Percentiles rank a stretch among this genome's conserved stretches.
Conservation (phyloP, 2,113 vertebrate genomes). For the Megaceryle torquata region DNA sequence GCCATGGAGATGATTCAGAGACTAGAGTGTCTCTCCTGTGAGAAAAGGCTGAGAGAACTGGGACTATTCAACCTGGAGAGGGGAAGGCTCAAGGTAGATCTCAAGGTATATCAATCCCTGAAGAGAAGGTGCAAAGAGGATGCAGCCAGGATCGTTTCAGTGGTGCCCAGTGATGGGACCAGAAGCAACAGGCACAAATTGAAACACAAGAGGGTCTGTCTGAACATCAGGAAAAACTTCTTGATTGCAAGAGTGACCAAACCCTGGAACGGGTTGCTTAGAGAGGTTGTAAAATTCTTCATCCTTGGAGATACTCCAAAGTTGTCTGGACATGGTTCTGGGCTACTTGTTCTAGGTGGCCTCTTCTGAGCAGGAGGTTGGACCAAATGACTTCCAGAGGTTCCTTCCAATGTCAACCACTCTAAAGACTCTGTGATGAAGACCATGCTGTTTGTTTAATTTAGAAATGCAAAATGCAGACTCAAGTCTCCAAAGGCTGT, state of each 20-base stretch:
- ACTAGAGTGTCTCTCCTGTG: neutral
- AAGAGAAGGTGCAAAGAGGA: neutral
- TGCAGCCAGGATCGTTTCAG: neutral
- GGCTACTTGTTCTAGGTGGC: neutral
- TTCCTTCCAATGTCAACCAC: neutral
- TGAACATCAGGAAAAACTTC: neutral
- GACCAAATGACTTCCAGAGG: neutral
- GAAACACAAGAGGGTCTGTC: neutral
- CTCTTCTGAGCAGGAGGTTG: neutral
- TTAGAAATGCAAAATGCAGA: neutral
- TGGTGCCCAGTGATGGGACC: neutral
- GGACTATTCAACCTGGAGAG: neutral
- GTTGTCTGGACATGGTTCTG: neutral
- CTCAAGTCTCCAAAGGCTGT: neutral
- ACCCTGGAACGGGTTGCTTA: neutral
- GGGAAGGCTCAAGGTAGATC: neutral
- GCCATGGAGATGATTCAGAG: too few relatives aligned
- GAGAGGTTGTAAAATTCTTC: neutral
- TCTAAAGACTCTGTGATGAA: neutral
- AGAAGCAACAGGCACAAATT: neutral
- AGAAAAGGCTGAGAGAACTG: neutral
- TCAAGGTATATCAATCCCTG: neutral
- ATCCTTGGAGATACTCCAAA: neutral
- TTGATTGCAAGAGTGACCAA: rapidly evolving
- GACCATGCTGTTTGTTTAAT: neutral